A percentile compares a stretch with the other conserved stretches of the same genome.
phyloP scores from a whole-genome alignment of 2,888 invertebrate genomes.

The Lamellibrachia columna region DNA sequence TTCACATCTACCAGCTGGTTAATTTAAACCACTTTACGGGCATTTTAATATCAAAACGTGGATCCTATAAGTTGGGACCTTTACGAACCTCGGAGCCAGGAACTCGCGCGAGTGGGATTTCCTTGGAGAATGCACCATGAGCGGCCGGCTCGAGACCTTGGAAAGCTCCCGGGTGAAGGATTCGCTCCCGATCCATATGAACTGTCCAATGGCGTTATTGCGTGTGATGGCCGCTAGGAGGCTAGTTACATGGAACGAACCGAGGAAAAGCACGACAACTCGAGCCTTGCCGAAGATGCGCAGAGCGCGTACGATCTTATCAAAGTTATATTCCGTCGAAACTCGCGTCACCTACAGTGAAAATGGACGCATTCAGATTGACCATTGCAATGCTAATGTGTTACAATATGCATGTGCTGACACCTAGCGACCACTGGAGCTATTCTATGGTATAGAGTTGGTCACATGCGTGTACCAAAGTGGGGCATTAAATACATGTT shows the following conservation, averaged over 20 bases:
- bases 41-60: background rate
- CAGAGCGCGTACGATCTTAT: background rate
- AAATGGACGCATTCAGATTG: background rate
- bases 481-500: too few species aligned
- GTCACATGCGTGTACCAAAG: too few species aligned
- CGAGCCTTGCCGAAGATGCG: slow-evolving; percentile 6
- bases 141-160: background rate
- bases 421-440: too few species aligned
- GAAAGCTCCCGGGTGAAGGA: background rate
- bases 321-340: background rate
- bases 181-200: background rate
- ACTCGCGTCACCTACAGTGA: background rate
- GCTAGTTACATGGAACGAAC: background rate
- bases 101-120: background rate
- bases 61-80: background rate
- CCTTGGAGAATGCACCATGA: background rate
- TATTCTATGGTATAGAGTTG: too few species aligned
- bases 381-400: background rate
- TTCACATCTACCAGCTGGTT: background rate
- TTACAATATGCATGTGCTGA: background rate
- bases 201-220: background rate
- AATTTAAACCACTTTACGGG: background rate
- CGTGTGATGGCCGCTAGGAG: background rate
- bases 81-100: slow-evolving; percentile 11
- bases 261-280: background rate